Conservation (phyloP, 2,888 invertebrate genomes). For the Zaprionus bogoriensis region DNA sequence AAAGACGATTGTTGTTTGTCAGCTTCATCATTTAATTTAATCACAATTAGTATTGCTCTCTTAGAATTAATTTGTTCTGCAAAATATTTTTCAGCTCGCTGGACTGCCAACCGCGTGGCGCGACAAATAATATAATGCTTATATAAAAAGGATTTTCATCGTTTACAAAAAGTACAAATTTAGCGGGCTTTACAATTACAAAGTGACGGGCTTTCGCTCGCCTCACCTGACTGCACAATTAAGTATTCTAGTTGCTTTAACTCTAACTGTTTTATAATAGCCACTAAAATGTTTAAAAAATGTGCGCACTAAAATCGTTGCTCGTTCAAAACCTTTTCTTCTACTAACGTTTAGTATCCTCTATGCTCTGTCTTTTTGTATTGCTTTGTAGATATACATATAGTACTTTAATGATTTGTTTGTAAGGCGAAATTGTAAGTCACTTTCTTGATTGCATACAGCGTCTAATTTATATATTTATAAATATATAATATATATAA, state of each 20-base stretch:
- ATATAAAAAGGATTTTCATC: constrained; percentile 14
- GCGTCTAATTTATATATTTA: constrained; percentile 44
- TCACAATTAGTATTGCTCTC: constrained; percentile 70
- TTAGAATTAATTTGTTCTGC: constrained; percentile 43
- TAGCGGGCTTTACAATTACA: constrained; percentile 27
- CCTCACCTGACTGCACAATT: constrained; percentile 5
- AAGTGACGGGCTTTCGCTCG: no score
- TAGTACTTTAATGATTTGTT: constrained; percentile 44
- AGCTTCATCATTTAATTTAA: constrained; percentile 39
- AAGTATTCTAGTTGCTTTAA: constrained; percentile 9
- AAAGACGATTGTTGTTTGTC: background rate
- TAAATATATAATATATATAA: constrained; percentile 26
- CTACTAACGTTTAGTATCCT: no score
- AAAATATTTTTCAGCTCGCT: constrained; percentile 40
- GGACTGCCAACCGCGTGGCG: constrained; percentile 18
- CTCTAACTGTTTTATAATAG: constrained; percentile 24
- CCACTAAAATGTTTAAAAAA: constrained; percentile 42
- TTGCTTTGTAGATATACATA: background rate
- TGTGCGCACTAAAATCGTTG: constrained; percentile 49
- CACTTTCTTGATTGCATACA: constrained; percentile 66
- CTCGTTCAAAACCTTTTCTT: constrained; percentile 17
- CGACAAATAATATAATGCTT: constrained; percentile 40
- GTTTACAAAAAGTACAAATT: constrained; percentile 43
- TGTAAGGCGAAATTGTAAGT: constrained; percentile 64
- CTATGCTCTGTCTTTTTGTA: background rate